Evolutionary conservation across 2,797 vertebrate species (phyloP), one percentile per base, ranked within the genome.

Genomic region (Toxotes lorentzi): DNA sequence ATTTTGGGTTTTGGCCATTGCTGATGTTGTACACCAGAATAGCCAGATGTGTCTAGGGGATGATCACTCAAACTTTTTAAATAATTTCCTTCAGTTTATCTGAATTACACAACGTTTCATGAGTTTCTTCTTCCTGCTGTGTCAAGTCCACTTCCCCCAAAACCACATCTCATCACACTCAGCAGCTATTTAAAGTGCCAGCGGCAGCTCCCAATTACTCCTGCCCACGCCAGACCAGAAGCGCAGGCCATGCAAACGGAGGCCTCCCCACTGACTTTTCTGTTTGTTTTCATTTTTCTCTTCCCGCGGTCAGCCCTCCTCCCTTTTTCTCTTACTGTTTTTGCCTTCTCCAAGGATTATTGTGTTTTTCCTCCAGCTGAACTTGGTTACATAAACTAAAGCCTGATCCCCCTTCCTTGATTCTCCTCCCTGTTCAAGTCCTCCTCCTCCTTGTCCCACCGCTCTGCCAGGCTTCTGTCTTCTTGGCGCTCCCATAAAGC

Each of bases 321-420:
- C 78, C 34, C 76, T 75, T 32, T n/a, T 78, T 54, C 72, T 80
- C 41, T 34, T 69, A 63, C 77, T 78, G 64, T 79, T 85, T 83
- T 68, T 51, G 61, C 48, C 79, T 67, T 59, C 0, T n/a, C 71
- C 72, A 58, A 83, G 76, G 88, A 83, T 90, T 86, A 65, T 83
- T 82, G 59, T 84, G 80, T 86, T 91, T 88, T 91, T 79, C 71
- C 76, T 88, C 43, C 58, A 21, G 71, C 77, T 91, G 89, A 93
- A 88, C 89, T 89, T 92, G 83, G 91, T 90, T 93, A 90, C 74
- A 85, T 85, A 91, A 93, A 93, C 87, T 24, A 76, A 63, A 9
- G 61, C 75, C 66, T 79, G 73, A 78, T 66, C 85, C 71, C 77
- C 38, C 68, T 70, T 75, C 61, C 76, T 83, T 72, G 34, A 62